Conservation (phyloP, 2,797 vertebrate species). For the Rhinophrynus dorsalis region DNA sequence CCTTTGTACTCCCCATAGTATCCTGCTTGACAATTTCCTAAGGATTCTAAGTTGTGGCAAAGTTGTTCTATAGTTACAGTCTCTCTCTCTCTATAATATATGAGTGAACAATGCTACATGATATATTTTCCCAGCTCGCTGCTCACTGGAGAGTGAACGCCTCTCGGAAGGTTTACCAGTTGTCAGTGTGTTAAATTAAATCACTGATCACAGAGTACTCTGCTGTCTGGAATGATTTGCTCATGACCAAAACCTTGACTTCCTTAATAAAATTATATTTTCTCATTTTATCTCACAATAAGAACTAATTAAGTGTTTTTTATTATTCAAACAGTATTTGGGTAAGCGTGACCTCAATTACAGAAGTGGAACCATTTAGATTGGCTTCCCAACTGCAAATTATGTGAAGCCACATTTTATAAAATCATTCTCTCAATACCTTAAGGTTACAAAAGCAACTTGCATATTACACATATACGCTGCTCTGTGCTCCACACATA, state of each 20-base stretch:
- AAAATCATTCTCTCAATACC: constrained; percentile 35
- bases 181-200: constrained; percentile 45
- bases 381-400: constrained; percentile 33
- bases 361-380: constrained; percentile 42
- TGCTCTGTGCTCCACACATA: not conserved
- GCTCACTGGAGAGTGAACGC: constrained; percentile 19
- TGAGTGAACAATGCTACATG: constrained; percentile 18
- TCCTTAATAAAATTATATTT: constrained; percentile 46
- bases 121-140: constrained; percentile 17
- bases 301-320: constrained; percentile 35
- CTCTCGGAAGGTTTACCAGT: constrained; percentile 36
- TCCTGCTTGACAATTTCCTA: no score
- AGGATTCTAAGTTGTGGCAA: not conserved
- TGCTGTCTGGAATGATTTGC: constrained; percentile 38
- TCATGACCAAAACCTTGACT: constrained; percentile 33
- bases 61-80: constrained; percentile 9
- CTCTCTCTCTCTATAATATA: constrained; percentile 15
- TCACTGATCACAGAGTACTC: constrained; percentile 36
- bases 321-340: constrained; percentile 45
- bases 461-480: not conserved
- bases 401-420: constrained; percentile 42
- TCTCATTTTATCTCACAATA: constrained; percentile 47
- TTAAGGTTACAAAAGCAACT: not conserved
- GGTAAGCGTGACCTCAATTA: constrained; percentile 43
- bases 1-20: no score